Evolutionary conservation across 2,888 invertebrate species (phyloP).

Genomic region (Baronia brevicornis): DNA sequence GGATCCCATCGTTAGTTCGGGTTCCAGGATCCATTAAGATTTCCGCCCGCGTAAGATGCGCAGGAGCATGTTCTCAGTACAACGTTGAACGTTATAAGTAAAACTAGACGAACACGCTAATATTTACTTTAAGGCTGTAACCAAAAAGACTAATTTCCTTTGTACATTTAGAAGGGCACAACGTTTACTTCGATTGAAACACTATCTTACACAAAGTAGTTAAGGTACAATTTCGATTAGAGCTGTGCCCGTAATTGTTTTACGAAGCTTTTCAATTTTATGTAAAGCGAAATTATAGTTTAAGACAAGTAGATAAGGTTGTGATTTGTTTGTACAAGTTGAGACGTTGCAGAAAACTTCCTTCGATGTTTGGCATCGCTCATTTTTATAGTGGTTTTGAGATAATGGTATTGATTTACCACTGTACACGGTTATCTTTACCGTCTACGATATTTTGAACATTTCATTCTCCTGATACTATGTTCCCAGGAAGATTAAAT

Average conservation of each 20-base stretch:
- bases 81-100: conserved; percentile 28
- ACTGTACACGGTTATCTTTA: conserved; percentile 47
- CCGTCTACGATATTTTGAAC: conserved; percentile 44
- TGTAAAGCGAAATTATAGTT: conserved; percentile 18
- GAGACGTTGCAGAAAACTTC: conserved; percentile 43
- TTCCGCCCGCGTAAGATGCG: conserved; percentile 68
- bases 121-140: conserved; percentile 21
- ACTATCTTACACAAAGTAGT: conserved; percentile 20
- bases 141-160: conserved; percentile 7
- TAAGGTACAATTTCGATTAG: conserved; percentile 35
- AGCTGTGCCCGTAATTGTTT: conserved; percentile 26
- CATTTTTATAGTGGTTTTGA: conserved; percentile 70
- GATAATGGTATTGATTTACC: conserved; percentile 73
- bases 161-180: neutral
- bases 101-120: conserved; percentile 12
- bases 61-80: conserved; percentile 43
- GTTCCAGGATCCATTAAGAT: conserved; percentile 73
- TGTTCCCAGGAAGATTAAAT: conserved; percentile 20
- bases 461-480: conserved; percentile 12
- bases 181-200: neutral
- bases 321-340: conserved; percentile 18
- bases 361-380: conserved; percentile 47
- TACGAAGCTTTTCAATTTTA: conserved; percentile 15
- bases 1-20: conserved; percentile 68
- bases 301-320: conserved; percentile 16